Evolutionary conservation across 2,113 vertebrate genomes (phyloP), one percentile per base, ranked within the genome.

Genomic region (Sinocyclocheilus anshuiensis): DNA sequence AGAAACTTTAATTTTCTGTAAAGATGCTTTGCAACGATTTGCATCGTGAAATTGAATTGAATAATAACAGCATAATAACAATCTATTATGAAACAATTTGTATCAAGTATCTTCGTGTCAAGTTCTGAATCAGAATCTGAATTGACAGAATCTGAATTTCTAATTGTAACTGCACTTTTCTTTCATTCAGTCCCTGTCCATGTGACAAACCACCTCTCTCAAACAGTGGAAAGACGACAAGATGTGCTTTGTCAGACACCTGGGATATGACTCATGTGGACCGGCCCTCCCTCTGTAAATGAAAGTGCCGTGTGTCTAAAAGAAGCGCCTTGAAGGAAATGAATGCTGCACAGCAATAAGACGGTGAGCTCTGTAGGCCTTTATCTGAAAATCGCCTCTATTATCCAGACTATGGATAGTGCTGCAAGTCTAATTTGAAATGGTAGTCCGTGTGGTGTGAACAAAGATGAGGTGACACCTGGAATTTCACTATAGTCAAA

Each of bases 201-300:
- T 26, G 61, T 12, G 69, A 78, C 33, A 29, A 18, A 33, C 61
- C 36, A n/a, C 33, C 48, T 71, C 48, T 42, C 29, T 20, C 39
- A 36, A 86, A 82, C 36, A 61, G 65, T 55, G 48, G 12, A 61
- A 79, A 80, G 42, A 24, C 15, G 74, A 24, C 76, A 63, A 26
- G 67, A 77, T 36, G 29, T 75, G 57, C 77, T 84, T 33, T 72
- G 22, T 71, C 15, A 83, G 77, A 86, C 65, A 86, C 55, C 78
- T 88, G 78, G 84, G 79, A 88, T 78, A 82, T 83, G 80, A 83
- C 63, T 86, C 72, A 82, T 48, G 59, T n/a, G 13, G n/a, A 81
- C 69, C 13, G 36, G 22, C 75, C 84, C 74, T 76, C 26, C 22
- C 65, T 42, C 57, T 16, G 36, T 16, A 59, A 29, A 48, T 29